phyloP scores from a whole-genome alignment of 2,113 vertebrate species.

The Sitta europaea region DNA sequence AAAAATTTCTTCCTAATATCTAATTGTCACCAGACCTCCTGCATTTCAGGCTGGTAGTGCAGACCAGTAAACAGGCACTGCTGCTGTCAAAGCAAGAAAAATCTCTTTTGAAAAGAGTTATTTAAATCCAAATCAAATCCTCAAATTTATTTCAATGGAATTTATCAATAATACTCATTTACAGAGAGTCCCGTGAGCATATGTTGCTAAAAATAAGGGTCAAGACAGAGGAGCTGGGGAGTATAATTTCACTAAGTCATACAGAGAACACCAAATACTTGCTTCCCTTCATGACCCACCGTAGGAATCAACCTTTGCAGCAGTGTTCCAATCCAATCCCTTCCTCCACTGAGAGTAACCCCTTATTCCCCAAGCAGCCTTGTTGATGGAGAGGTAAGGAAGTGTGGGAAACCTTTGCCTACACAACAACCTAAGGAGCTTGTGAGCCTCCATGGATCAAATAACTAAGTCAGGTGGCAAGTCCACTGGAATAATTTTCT shows the following conservation, averaged over 20 bases:
- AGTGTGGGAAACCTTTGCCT: neutral
- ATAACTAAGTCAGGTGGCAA: neutral
- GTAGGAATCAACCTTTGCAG: neutral
- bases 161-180: neutral
- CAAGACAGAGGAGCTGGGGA: neutral
- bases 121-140: neutral
- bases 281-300: neutral
- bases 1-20: neutral
- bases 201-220: neutral
- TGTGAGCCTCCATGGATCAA: neutral
- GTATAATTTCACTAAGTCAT: neutral
- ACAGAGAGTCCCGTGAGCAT: neutral
- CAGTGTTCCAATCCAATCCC: neutral
- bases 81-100: neutral
- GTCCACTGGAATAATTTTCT: neutral
- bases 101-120: neutral
- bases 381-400: neutral
- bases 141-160: neutral
- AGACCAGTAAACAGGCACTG: neutral
- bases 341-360: neutral
- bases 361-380: fast-evolving
- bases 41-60: neutral
- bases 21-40: neutral
- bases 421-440: neutral
- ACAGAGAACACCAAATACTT: neutral